Base-by-base conservation (phyloP, 2,888 invertebrate species). In the Stenotaenia linearis region DNA sequence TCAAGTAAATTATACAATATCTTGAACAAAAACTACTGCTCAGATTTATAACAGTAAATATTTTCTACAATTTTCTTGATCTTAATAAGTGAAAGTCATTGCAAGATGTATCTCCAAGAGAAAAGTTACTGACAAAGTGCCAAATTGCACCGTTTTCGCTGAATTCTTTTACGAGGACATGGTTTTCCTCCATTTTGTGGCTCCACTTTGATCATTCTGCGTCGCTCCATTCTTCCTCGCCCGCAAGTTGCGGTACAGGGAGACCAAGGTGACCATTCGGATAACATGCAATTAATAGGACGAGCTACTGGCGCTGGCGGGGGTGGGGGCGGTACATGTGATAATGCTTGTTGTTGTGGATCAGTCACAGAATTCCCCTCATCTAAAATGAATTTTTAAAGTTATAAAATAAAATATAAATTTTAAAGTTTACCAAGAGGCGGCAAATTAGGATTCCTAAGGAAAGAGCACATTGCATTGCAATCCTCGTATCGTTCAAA, bases 241-340 rank as follows among this genome's bases (percentile, higher is more conserved):
- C 96, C 96, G 86, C 96, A 96, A 21, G 90, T 88, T 4, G 90
- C 92, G 84, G 91, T 93, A 86, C 97, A 97, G 0, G 89, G 88
- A 30, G 92, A 90, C 96, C 96, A 97, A 77, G 90, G 90, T 32
- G 93, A 90, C 96, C 96, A 97, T 69, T 90, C 89, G 1, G 93
- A 91, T 84, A 94, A 88, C 83, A 90, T 89, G 83, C 87, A 87
- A 56, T 85, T 84, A 79, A 86, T 61, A 9, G 82, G 80, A 30
- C 50, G 50, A 18, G 18, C 50, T 0, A 18, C 21, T 0, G 50
- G 45, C n/a, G 45, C 45, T 15, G 45, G 45, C n/a, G 45, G 45
- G 0, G 78, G 78, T 7, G 28, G 21, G 10, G 21, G 50, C 61
- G 56, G 45, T 18, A n/a, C n/a, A n/a, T n/a, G n/a, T n/a, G n/a